Evolutionary conservation across 2,797 vertebrate species (phyloP), one percentile per base, ranked within the genome.

Genomic region (Lycodopsis pacificus): DNA sequence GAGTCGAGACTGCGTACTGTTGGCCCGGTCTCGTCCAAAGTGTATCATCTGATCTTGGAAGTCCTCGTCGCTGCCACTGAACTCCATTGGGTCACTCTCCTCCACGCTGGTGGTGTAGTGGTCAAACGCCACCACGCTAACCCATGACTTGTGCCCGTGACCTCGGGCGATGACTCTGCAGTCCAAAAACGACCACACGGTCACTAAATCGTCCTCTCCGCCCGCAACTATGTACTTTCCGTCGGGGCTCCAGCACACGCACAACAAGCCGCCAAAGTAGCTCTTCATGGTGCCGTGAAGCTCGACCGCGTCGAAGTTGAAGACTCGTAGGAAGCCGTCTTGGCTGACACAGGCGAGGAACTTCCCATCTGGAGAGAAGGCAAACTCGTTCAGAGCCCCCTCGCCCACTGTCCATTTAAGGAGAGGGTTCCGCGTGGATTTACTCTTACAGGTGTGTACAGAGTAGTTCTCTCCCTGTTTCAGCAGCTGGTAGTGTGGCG

Each of bases 261-360:
- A 99, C 11, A 99, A 94, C 91, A 99, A 94, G 85, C 98, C 98
- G 66, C 98, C 98, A 76, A 99, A 99, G 95, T 99, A 99, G 94
- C 97, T 99, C 94, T 98, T 98, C 98, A 99, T 99, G 83, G 97
- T 97, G 90, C 98, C 98, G n/a, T 99, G 97, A 82, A 98, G 95
- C 91, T 99, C 98, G 74, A 99, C 97, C 0, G 97, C 97, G 53
- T 99, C 98, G 65, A 99, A 99, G 94, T 95, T 97, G 92, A 99
- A 99, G 62, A 99, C 97, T 0, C 97, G 96, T 70, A 99, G 95
- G 91, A 99, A 99, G 77, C 98, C 98, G 59, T 99, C 98, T 91
- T 99, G 98, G 94, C 98, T 98, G 73, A 97, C 98, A 6, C 98
- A 99, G 0, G 97, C 98, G 80, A 99, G 93, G 94, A 97, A 98